Base-by-base conservation (phyloP, 37 sponge, comb jelly and placozoan species). In the Tethya wilhelma region DNA sequence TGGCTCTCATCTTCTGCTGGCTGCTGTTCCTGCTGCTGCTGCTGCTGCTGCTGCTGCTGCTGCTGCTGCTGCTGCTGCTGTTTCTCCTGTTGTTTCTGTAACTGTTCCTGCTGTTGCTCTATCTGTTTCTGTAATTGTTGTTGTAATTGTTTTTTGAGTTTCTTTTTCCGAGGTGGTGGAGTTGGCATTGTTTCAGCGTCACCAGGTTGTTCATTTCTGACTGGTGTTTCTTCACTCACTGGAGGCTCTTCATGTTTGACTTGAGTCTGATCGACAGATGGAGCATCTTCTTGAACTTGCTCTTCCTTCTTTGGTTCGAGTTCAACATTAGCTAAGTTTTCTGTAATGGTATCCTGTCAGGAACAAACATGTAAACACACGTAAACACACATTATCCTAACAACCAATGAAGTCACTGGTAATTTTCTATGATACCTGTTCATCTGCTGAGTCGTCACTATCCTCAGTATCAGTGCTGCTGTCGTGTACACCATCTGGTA, bases 391-490 rank as follows among this genome's bases (percentile, higher is more conserved):
- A 58, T 14, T 9, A 4, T 9, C 5, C 59, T 28, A 4, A 58
- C 59, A 58, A 28, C 26, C 23, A 14, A 4, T 9, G 17, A 4
- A 4, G 26, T 58, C 5, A 14, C 28, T 58, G 11, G 14, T 28
- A 58, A n/a, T 9, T 58, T 28, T 3, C 4, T 28, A 58, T 9
- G 3, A 20, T 64, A 75, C 75, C 68, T 66, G 56, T 42, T 86
- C 79, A 38, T 38, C 44, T 4, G 25, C 65, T 0, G 91, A 91
- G 56, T 91, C 91, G 82, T 86, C 91, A 33, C 77, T 67, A 64
- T 91, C 91, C 60, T 91, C 91, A 12, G 91, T 82, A 30, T 91
- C 91, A 20, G 83, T 78, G 28, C 75, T 72, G 76, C 44, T 45
- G 45, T 72, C 67, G 42, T 64, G 32, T 17, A 81, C 69, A 34